Conservation (phyloP, 1,140 invertebrate species). For the Apis mellifera region DNA sequence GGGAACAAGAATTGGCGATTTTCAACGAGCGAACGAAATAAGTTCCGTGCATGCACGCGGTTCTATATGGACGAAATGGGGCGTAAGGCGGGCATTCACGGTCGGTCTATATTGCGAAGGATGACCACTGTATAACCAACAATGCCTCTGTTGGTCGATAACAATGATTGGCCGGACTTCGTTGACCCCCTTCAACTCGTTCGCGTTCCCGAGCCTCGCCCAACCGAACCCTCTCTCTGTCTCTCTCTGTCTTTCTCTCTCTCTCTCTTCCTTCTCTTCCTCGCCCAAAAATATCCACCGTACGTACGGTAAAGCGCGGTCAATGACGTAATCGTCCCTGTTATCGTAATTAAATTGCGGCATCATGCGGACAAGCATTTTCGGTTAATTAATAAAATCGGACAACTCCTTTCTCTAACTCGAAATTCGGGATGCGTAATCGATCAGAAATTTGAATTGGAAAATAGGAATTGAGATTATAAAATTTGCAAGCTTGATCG, state of each 20-base stretch:
- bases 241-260: too few species aligned
- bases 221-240: neutral
- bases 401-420: too few species aligned
- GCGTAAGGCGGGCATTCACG: slow-evolving; percentile 7
- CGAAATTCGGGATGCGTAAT: too few species aligned
- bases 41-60: neutral
- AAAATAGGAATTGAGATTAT: too few species aligned
- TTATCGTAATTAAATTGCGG: slow-evolving; percentile 27
- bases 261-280: neutral
- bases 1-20: neutral
- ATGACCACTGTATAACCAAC: slow-evolving; percentile 24
- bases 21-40: neutral
- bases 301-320: neutral
- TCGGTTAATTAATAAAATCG: neutral
- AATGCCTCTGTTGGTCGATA: slow-evolving; percentile 37
- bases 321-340: neutral
- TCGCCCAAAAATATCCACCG: neutral
- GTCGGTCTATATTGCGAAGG: slow-evolving; percentile 2
- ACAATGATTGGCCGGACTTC: slow-evolving; percentile 43
- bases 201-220: slow-evolving; percentile 29
- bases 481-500: too few species aligned
- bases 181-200: slow-evolving; percentile 42
- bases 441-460: too few species aligned
- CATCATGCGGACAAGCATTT: neutral
- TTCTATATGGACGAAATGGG: slow-evolving; percentile 1